A percentile compares a stretch with the other conserved stretches of the same genome.
Evolutionary conservation across 2,888 invertebrate species (phyloP).

Genomic region (Dicranocentrus wangi): DNA sequence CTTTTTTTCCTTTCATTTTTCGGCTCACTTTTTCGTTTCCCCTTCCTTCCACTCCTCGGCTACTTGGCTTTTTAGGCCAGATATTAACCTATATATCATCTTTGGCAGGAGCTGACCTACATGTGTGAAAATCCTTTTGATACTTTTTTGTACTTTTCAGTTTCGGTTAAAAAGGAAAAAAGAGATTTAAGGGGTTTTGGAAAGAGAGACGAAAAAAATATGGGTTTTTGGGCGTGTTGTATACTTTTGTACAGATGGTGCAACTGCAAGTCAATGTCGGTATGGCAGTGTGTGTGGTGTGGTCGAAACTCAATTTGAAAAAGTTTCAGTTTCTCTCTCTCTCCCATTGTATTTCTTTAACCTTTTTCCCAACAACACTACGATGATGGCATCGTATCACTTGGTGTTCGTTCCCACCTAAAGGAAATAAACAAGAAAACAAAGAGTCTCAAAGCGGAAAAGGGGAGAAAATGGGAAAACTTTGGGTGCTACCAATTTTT

Average conservation of each 20-base stretch:
- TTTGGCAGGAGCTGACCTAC: conserved; percentile 12
- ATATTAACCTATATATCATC: conserved; percentile 51
- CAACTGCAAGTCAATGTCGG: background rate
- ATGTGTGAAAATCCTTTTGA: conserved; percentile 24
- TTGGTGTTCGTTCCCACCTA: no score
- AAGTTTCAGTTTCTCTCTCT: background rate
- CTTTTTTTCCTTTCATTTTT: background rate
- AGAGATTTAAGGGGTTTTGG: background rate
- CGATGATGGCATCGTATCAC: no score
- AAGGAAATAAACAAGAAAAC: conserved; percentile 10
- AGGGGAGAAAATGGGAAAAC: conserved; percentile 2
- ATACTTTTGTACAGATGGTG: no score
- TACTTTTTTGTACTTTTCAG: conserved; percentile 15
- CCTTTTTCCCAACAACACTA: no score
- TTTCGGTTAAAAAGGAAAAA: background rate
- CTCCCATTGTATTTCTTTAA: background rate
- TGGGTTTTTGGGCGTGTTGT: no score
- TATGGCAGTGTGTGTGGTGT: background rate
- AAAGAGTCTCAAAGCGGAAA: background rate
- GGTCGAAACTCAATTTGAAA: background rate
- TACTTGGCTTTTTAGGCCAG: no score
- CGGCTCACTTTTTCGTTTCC: background rate
- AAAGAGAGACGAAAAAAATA: no score
- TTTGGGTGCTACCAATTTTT: conserved; percentile 1
- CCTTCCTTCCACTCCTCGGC: background rate